A percentile compares a stretch with the other conserved stretches of the same genome.
phyloP scores from a whole-genome alignment of 2,888 invertebrate genomes.

The Coleophora deauratella region DNA sequence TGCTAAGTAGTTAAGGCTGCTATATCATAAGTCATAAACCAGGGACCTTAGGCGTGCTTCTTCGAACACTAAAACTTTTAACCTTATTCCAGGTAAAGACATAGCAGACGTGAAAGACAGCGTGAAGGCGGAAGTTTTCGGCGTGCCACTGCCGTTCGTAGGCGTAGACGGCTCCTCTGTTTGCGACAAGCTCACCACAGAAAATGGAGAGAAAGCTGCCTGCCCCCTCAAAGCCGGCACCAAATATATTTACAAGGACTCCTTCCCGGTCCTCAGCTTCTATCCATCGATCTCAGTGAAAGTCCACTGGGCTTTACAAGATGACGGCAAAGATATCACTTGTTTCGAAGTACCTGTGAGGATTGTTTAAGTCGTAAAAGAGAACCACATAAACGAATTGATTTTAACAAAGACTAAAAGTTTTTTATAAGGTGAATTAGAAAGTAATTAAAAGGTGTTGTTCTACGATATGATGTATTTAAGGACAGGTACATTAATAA shows the following conservation, averaged over 20 bases:
- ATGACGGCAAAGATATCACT: conserved; percentile 50
- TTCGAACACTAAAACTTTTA: too few species aligned
- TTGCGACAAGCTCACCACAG: conserved; percentile 76
- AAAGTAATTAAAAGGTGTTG: too few species aligned
- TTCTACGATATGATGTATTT: too few species aligned
- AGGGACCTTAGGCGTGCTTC: too few species aligned
- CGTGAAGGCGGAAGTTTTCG: conserved; percentile 77
- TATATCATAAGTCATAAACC: too few species aligned
- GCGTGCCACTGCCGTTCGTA: conserved; percentile 80
- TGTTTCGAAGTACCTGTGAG: conserved; percentile 83
- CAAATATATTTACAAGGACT: conserved; percentile 80
- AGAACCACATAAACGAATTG: too few species aligned
- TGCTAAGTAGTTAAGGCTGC: too few species aligned
- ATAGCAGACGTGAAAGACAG: conserved; percentile 68
- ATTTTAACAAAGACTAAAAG: too few species aligned
- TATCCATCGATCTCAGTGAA: conserved; percentile 68
- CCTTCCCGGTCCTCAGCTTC: conserved; percentile 65
- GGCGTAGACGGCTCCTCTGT: conserved; percentile 83
- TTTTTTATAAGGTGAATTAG: too few species aligned
- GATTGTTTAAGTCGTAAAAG: conserved; percentile 50
- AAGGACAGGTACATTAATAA: too few species aligned
- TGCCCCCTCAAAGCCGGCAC: conserved; percentile 81
- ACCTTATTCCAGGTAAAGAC: conserved; percentile 72
- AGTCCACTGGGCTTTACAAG: conserved; percentile 78
- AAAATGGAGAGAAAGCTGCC: conserved; percentile 71